Evolutionary conservation across 2,888 invertebrate species (phyloP).

Genomic region (Andricus curvator): DNA sequence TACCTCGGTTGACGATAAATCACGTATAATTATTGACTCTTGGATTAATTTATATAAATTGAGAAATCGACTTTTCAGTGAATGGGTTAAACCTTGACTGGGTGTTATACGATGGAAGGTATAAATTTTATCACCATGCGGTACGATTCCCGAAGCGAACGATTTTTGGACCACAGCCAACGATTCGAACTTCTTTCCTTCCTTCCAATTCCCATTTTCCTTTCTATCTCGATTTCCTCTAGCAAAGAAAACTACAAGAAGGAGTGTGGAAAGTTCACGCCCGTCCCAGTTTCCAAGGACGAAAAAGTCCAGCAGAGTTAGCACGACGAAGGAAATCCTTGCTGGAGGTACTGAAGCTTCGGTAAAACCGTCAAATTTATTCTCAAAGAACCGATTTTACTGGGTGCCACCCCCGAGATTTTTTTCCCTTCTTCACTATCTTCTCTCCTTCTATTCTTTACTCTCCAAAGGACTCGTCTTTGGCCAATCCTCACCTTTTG

Average conservation of each 20-base stretch:
- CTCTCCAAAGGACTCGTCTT: slow-evolving; percentile 16
- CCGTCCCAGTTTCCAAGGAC: slow-evolving; percentile 52
- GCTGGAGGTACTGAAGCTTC: slow-evolving; percentile 46
- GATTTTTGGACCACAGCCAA: slow-evolving; percentile 43
- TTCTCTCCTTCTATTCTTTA: slow-evolving; percentile 9
- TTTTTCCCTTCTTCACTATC: not conserved
- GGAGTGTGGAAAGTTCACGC: slow-evolving; percentile 49
- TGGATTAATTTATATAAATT: too few relatives aligned
- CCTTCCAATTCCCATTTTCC: slow-evolving; percentile 7
- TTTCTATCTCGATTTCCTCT: slow-evolving; percentile 46
- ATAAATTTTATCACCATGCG: slow-evolving; percentile 42
- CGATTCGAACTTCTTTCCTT: slow-evolving; percentile 31
- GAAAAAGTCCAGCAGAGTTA: slow-evolving; percentile 50
- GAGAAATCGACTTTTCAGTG: not conserved
- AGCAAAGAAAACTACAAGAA: slow-evolving; percentile 48
- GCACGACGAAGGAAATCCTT: slow-evolving; percentile 43
- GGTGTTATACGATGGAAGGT: slow-evolving; percentile 6
- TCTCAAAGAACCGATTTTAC: slow-evolving; percentile 56
- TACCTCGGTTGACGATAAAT: too few relatives aligned
- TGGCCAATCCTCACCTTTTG: not conserved
- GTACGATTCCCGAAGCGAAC: slow-evolving; percentile 24
- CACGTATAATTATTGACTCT: not conserved
- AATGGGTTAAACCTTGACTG: slow-evolving; percentile 14
- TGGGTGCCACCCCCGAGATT: not conserved
- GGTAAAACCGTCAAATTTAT: slow-evolving; percentile 59